Evolutionary conservation across 2,113 vertebrate genomes (phyloP), one percentile per base, ranked within the genome.

Genomic region (Pygoscelis antarcticus): DNA sequence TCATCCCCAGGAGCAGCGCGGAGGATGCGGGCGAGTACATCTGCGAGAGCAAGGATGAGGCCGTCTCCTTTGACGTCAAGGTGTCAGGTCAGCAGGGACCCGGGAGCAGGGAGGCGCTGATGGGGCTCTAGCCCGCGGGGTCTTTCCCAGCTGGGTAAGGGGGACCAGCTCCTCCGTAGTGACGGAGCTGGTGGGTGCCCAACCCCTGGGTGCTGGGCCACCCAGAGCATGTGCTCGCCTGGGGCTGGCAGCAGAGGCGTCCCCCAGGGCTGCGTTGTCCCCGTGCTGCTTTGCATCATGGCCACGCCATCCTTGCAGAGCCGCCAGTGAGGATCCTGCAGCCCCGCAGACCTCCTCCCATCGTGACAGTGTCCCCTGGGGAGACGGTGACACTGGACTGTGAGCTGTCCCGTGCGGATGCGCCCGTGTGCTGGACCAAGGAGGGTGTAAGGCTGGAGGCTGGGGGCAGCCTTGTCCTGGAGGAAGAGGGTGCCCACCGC

Each of bases 41-140:
- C 97, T 99, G 99, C 13, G 99, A 99, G 98, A 98, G 98, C 69
- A 98, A 98, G 80, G 98, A 99, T 88, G 99, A 99, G 90, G 98
- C 98, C 1, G 90, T 98, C 91, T 98, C 98, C 97, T 99, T 99
- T 80, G 98, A 98, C 46, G 97, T 98, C 97, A 98, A 98, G 30
- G 92, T 99, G 71, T 97, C 99, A 98, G 99, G 99, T 99, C 96
- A 98, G 98, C 93, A 16, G 25, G 19, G 46, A 27, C 2, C 26
- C 3, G 1, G 29, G 29, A 71, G 34, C 16, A 27, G 42, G 26
- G 51, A 66, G 6, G 8, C 6, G 6, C n/a, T 55, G 60, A 16
- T 18, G 9, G 38, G 60, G 19, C 29, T 90, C 42, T 9, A 5
- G 51, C 51, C 49, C 12, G 3, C 2, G 1, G 36, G 49, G 40